Percentiles rank a stretch among this genome's conserved stretches.
These are phyloP conservation scores for Sebastes baramenuke DNA, from an alignment of 2,797 vertebrate genomes.

Conservation along the genomic window DNA sequence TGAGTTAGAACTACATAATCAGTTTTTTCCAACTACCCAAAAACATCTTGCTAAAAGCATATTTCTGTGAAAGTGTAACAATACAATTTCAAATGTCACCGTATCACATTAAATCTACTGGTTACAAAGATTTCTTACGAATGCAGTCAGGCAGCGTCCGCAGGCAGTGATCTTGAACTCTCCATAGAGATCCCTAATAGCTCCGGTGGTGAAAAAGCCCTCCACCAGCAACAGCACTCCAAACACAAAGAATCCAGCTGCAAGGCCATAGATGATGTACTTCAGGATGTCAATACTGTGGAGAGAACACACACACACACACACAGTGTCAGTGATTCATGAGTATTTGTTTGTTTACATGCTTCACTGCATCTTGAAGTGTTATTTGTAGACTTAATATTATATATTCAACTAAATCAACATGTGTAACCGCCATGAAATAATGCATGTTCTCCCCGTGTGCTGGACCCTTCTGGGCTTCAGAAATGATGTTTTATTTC, in stretches of 20 bases:
- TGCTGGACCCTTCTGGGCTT: too few species aligned
- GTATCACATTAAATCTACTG: neutral
- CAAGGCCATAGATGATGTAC: slow-evolving; percentile 97
- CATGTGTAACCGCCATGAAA: neutral
- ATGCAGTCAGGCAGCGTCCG: slow-evolving; percentile 96
- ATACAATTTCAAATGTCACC: neutral
- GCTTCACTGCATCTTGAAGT: neutral
- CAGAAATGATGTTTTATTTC: too few species aligned
- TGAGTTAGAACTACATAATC: neutral
- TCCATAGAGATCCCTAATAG: slow-evolving; percentile 97
- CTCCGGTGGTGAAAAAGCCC: slow-evolving; percentile 98
- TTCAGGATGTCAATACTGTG: slow-evolving; percentile 96
- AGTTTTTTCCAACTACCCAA: neutral
- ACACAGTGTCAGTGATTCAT: neutral
- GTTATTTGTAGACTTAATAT: neutral
- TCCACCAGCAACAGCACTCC: slow-evolving; percentile 98
- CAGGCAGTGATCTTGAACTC: slow-evolving; percentile 98
- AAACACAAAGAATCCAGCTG: slow-evolving; percentile 96
- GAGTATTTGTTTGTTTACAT: slow-evolving; percentile 14
- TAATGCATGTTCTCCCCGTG: neutral
- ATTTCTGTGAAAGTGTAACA: neutral
- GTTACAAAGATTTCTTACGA: slow-evolving; percentile 80
- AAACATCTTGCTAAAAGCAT: neutral
- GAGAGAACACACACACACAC: slow-evolving; percentile 20
- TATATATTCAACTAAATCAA: slow-evolving; percentile 11